phyloP scores from a whole-genome alignment of 2,113 vertebrate genomes.

The Nestor notabilis region DNA sequence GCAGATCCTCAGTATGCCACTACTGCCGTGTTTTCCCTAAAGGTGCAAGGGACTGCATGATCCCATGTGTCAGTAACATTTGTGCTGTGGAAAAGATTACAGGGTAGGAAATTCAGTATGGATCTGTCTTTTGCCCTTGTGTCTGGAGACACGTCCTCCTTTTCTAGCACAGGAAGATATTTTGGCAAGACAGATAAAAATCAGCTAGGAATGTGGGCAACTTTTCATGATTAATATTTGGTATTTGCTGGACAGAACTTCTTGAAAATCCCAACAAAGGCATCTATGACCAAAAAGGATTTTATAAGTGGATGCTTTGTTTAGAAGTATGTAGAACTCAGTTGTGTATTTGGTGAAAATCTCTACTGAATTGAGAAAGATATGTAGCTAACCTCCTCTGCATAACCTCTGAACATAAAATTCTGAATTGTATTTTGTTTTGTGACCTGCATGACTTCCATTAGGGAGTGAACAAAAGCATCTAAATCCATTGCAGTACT shows the following conservation, averaged over 20 bases:
- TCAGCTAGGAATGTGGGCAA: neutral
- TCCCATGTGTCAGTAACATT: neutral
- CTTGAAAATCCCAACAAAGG: neutral
- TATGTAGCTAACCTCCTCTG: neutral
- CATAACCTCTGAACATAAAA: neutral
- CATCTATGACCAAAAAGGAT: neutral
- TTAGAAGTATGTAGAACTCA: neutral
- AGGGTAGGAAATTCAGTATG: neutral
- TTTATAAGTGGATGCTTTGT: neutral
- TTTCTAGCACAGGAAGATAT: neutral
- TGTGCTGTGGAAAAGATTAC: neutral
- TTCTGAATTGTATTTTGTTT: neutral
- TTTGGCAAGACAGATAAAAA: neutral
- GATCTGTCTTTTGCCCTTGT: neutral
- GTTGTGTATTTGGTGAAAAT: neutral
- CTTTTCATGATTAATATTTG: neutral
- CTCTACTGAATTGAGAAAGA: neutral
- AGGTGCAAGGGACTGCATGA: neutral
- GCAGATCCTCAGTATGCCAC: neutral
- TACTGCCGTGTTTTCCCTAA: neutral
- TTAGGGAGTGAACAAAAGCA: constrained; percentile 7
- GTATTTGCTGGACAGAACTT: neutral
- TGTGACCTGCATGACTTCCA: constrained; percentile 26
- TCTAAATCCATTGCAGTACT: neutral
- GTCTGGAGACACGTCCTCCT: neutral